phyloP scores from a whole-genome alignment of 2,888 invertebrate species.

The Caenorhabditis sp. region DNA sequence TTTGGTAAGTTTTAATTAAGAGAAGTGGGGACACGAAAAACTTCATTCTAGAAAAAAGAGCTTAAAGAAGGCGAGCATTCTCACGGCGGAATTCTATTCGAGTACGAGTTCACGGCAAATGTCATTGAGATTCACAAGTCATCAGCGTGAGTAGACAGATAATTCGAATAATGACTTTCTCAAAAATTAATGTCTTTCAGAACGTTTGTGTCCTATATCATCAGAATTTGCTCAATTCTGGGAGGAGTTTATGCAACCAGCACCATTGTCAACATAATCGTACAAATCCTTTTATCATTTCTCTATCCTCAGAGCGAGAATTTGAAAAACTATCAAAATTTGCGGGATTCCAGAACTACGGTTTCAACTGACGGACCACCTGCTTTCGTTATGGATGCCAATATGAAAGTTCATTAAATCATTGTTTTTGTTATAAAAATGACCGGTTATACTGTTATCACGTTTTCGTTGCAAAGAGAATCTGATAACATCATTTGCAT shows the following conservation, averaged over 20 bases:
- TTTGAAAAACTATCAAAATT: background rate
- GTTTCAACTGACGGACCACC: conserved; percentile 21
- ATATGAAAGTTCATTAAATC: conserved; percentile 60
- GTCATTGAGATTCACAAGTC: conserved; percentile 74
- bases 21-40: too few species aligned
- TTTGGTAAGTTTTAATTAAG: conserved; percentile 79
- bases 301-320: conserved; percentile 15
- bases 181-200: conserved; percentile 59
- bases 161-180: background rate
- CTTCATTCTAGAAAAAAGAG: conserved; percentile 68
- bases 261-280: conserved; percentile 59
- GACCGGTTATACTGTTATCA: too few species aligned
- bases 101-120: conserved; percentile 75
- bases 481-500: too few species aligned
- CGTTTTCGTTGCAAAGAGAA: too few species aligned
- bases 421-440: too few species aligned
- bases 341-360: background rate
- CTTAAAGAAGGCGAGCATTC: conserved; percentile 68
- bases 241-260: conserved; percentile 92
- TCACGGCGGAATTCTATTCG: conserved; percentile 74
- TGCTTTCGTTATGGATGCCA: conserved; percentile 42
- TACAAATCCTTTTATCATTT: conserved; percentile 52
- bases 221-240: conserved; percentile 91
- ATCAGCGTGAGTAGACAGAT: conserved; percentile 59
- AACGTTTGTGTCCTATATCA: conserved; percentile 84